A percentile compares a stretch with the other conserved stretches of the same genome.
phyloP scores from a whole-genome alignment of 2,113 vertebrate genomes.

The Neomonachus schauinslandi region DNA sequence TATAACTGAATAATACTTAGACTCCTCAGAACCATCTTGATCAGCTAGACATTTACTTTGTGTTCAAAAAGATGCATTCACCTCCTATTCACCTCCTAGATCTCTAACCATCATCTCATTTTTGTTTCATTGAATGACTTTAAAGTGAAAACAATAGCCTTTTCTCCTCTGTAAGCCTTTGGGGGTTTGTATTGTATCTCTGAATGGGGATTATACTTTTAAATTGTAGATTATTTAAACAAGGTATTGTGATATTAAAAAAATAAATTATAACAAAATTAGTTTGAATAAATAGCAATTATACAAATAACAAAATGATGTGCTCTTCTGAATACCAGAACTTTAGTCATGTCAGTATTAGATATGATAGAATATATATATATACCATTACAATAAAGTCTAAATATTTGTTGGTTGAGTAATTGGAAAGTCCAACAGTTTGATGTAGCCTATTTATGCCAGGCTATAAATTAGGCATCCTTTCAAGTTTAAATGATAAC shows the following conservation, averaged over 20 bases:
- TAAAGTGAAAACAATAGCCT: background rate
- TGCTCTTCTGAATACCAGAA: background rate
- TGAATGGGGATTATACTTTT: background rate
- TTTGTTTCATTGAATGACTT: background rate
- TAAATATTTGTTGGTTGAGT: background rate
- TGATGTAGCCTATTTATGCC: background rate
- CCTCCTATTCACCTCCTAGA: background rate
- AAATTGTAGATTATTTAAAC: background rate
- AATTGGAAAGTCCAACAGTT: background rate
- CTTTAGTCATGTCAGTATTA: background rate
- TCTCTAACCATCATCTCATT: background rate
- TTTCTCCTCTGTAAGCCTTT: background rate
- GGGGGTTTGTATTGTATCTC: fast-evolving
- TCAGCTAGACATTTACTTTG: background rate
- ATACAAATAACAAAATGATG: background rate
- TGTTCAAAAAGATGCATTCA: background rate
- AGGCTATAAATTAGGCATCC: background rate
- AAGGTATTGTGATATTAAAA: background rate
- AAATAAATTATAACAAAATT: background rate
- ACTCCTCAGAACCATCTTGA: background rate
- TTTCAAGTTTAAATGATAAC: background rate
- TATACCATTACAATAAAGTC: background rate
- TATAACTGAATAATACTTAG: background rate
- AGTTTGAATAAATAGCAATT: background rate
- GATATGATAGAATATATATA: background rate